Evolutionary conservation across 2,113 vertebrate species (phyloP), one percentile per base, ranked within the genome.

Genomic region (Elachura formosa): DNA sequence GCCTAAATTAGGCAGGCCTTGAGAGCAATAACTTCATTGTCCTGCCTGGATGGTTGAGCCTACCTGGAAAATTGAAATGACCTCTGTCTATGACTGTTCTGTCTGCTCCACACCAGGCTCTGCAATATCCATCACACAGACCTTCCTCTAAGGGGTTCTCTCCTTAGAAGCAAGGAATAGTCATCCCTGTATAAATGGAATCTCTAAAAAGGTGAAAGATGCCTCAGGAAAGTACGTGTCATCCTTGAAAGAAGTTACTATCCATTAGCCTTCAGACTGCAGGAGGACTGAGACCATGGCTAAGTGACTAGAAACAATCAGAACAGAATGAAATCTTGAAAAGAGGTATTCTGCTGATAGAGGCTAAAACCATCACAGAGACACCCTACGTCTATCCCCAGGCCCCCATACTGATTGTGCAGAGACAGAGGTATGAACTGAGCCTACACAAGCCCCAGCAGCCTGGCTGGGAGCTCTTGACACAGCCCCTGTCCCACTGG

Each of bases 1-100:
- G 51, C 43, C 49, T 49, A 58, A 90, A 93, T 71, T 13, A 84
- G 90, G 71, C 58, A 69, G 51, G 52, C 61, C 93, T 84, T 46
- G 87, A 84, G 49, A 90, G 34, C 69, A 63, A 24, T 87, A 88
- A 89, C 51, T 89, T 94, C 34, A 68, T 83, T 92, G 67, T 56
- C 49, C 33, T 74, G 41, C 8, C 78, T 48, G 19, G 52, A 33
- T 26, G 22, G 66, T 36, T 5, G 5, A 91, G 38, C 36, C 48
- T n/a, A 74, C 48, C 14, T 29, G 36, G 82, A 23, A 87, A 94
- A 96, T 93, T 71, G 82, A 74, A 67, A 87, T 14, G 40, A 66
- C 87, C 90, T 87, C 59, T 86, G 22, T 36, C 51, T 49, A 3
- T 29, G 63, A 21, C 68, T 72, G 26, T 76, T 89, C 58, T 41